Evolutionary conservation across 2,888 invertebrate genomes (phyloP).

Genomic region (Eupithecia vulgata): DNA sequence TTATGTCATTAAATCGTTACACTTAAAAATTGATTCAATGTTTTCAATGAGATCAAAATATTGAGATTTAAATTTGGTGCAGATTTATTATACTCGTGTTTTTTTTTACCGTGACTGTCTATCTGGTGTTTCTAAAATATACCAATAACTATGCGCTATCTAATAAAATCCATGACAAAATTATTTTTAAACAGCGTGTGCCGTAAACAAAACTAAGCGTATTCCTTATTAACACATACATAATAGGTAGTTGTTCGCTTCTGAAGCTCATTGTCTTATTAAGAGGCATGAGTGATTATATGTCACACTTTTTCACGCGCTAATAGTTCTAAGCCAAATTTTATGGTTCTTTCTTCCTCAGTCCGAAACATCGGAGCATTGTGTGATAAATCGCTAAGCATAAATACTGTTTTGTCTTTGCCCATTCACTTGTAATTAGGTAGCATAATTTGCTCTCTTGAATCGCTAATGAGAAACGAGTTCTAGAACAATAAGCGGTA

Average conservation of each 20-base stretch:
- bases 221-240: conserved; percentile 66
- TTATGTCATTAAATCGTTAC: conserved; percentile 65
- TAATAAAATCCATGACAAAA: conserved; percentile 22
- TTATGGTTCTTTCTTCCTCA: conserved; percentile 70
- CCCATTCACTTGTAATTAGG: conserved; percentile 80
- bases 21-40: conserved; percentile 47
- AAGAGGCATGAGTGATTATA: conserved; percentile 65
- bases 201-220: conserved; percentile 8
- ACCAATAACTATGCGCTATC: neutral
- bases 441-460: conserved; percentile 82
- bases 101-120: neutral
- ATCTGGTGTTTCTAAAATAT: neutral
- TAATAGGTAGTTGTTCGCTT: conserved; percentile 78
- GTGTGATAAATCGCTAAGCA: conserved; percentile 81
- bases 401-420: conserved; percentile 81
- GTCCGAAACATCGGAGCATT: conserved; percentile 78
- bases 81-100: neutral
- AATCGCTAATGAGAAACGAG: conserved; percentile 77
- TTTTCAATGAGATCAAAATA: conserved; percentile 45
- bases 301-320: conserved; percentile 60
- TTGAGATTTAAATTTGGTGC: conserved; percentile 39
- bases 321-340: conserved; percentile 75
- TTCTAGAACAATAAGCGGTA: conserved; percentile 72
- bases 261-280: conserved; percentile 68
- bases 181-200: conserved; percentile 47